Percentiles rank a stretch among this genome's conserved stretches.
Evolutionary conservation across 2,797 vertebrate genomes (phyloP).

Genomic region (Melanogrammus aeglefinus): DNA sequence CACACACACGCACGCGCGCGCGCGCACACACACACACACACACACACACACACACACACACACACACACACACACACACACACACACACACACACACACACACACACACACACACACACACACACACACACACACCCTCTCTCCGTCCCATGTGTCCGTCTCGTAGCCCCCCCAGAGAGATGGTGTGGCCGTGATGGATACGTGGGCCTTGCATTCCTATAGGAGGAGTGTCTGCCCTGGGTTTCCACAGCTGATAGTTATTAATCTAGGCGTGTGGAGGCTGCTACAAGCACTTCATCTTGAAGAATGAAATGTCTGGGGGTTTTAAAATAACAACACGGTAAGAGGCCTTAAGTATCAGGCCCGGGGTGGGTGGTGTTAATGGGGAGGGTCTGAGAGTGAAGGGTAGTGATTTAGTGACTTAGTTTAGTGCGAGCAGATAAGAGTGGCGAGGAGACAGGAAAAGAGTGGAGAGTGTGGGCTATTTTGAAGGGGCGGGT

Average conservation of each 20-base stretch:
- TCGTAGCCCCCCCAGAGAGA: too few species aligned
- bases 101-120: neutral
- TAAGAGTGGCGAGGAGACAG: neutral
- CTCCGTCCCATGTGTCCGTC: too few species aligned
- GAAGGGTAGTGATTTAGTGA: neutral
- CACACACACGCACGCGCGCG: too few species aligned
- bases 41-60: too few species aligned
- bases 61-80: neutral
- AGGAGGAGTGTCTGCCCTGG: constrained; percentile 52
- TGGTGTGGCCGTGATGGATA: neutral
- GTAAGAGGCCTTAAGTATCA: too few species aligned
- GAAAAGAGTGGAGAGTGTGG: constrained; percentile 6
- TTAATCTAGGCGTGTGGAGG: constrained; percentile 42
- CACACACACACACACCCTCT: neutral
- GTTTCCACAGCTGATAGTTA: constrained; percentile 54
- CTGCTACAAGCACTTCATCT: neutral
- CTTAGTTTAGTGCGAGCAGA: neutral
- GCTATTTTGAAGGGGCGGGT: constrained; percentile 41
- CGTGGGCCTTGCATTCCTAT: constrained; percentile 47
- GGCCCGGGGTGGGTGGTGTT: too few species aligned
- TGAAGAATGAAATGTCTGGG: neutral
- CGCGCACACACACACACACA: neutral
- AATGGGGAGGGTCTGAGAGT: neutral
- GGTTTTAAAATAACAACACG: too few species aligned
- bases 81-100: neutral